A percentile compares a stretch with the other conserved stretches of the same genome.
phyloP scores from a whole-genome alignment of 2,113 vertebrate species.

The Chaetodon trifascialis region DNA sequence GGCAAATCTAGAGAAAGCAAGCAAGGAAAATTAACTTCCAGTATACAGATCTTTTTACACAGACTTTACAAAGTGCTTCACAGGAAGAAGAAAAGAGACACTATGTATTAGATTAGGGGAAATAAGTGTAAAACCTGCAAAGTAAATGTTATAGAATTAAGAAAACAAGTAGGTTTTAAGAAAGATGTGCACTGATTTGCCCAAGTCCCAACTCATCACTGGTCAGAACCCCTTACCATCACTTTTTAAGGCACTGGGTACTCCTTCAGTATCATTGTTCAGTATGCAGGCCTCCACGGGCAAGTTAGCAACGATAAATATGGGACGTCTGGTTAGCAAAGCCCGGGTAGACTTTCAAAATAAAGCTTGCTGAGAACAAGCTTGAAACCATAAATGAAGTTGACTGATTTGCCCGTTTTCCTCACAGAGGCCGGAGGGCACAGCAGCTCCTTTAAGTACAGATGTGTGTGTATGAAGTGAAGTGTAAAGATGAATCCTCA shows the following conservation, averaged over 20 bases:
- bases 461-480: background rate
- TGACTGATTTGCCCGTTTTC: background rate
- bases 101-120: background rate
- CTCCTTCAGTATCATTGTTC: too few relatives aligned
- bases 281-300: too few relatives aligned
- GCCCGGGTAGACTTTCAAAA: too few relatives aligned
- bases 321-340: too few relatives aligned
- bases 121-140: background rate
- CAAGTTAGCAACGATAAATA: too few relatives aligned
- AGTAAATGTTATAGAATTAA: background rate
- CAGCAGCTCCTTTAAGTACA: background rate
- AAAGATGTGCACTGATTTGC: constrained; percentile 45
- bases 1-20: background rate
- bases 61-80: background rate
- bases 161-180: background rate
- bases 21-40: background rate
- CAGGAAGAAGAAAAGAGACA: background rate
- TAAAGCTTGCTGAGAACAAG: too few relatives aligned
- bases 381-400: too few relatives aligned
- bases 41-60: background rate
- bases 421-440: background rate
- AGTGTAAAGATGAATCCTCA: background rate
- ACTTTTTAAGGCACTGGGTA: too few relatives aligned
- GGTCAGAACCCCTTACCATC: too few relatives aligned
- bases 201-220: background rate